Evolutionary conservation across 2,797 vertebrate genomes (phyloP).

Genomic region (Hydrolagus colliei): DNA sequence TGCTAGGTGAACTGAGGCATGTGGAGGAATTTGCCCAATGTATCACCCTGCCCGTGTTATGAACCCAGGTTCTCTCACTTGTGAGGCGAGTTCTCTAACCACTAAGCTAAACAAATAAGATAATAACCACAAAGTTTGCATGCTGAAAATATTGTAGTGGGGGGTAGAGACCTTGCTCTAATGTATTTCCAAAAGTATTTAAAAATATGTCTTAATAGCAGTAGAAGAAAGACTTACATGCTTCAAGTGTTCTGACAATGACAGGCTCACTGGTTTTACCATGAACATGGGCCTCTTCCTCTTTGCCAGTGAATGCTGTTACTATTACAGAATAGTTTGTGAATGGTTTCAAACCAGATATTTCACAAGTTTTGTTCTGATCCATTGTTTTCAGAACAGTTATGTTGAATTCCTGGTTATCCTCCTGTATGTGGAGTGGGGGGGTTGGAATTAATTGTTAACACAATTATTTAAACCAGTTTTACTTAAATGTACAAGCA

Average conservation of each 20-base stretch:
- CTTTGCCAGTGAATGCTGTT: conserved; percentile 74
- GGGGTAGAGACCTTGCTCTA: background rate
- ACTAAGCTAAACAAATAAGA: too few relatives aligned
- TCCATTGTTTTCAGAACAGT: conserved; percentile 62
- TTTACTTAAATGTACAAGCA: too few relatives aligned
- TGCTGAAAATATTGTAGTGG: background rate
- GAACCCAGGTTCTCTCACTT: too few relatives aligned
- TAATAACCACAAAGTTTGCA: background rate
- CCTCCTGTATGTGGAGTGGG: conserved; percentile 57
- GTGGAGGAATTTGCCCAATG: too few relatives aligned
- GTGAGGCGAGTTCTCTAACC: too few relatives aligned
- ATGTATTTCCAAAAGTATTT: conserved; percentile 38
- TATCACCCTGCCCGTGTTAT: too few relatives aligned
- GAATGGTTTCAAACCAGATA: conserved; percentile 77
- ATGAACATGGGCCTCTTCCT: conserved; percentile 58
- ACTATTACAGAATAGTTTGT: conserved; percentile 75
- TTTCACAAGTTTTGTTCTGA: conserved; percentile 64
- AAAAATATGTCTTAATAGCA: background rate
- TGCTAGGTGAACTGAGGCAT: too few relatives aligned
- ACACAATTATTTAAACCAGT: background rate
- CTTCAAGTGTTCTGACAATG: conserved; percentile 75
- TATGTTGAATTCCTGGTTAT: conserved; percentile 61
- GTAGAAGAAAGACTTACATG: conserved; percentile 57
- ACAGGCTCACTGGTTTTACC: conserved; percentile 68
- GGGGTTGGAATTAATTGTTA: conserved; percentile 23